Evolutionary conservation across 2,888 invertebrate genomes (phyloP).

Genomic region (Melolontha melolontha): DNA sequence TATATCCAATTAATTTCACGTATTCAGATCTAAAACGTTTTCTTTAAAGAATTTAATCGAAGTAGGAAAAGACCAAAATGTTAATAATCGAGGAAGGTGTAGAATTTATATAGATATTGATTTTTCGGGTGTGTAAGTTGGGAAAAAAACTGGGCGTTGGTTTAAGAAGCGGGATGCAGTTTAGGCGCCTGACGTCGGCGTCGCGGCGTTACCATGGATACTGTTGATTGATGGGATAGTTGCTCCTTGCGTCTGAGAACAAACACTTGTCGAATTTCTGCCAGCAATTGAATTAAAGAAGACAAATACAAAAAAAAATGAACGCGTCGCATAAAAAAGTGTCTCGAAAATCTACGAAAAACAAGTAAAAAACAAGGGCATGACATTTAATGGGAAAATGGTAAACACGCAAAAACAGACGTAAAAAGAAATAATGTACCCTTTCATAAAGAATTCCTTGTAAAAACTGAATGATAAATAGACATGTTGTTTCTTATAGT

Average conservation of each 20-base stretch:
- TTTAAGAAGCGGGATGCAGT: slow-evolving; percentile 59
- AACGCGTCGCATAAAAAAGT: too few species aligned
- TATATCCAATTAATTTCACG: too few species aligned
- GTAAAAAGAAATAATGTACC: too few species aligned
- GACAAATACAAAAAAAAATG: neutral
- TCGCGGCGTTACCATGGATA: slow-evolving; percentile 52
- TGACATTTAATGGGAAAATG: too few species aligned
- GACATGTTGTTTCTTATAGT: too few species aligned
- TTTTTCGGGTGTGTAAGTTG: slow-evolving; percentile 62
- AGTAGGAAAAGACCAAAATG: slow-evolving; percentile 10
- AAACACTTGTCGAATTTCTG: slow-evolving; percentile 61
- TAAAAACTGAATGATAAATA: too few species aligned
- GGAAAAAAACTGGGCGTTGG: slow-evolving; percentile 64
- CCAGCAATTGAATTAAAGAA: slow-evolving; percentile 36
- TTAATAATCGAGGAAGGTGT: slow-evolving; percentile 43
- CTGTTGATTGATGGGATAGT: slow-evolving; percentile 55
- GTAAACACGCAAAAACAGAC: too few species aligned
- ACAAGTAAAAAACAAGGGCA: too few species aligned
- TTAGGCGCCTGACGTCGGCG: slow-evolving; percentile 55
- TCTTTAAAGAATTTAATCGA: too few species aligned
- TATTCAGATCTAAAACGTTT: too few species aligned
- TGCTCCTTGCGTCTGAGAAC: slow-evolving; percentile 50
- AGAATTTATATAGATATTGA: slow-evolving; percentile 61
- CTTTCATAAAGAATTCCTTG: too few species aligned
- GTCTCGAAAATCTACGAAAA: too few species aligned